These are phyloP conservation scores for Sitodiplosis mosellana DNA, from an alignment of 1,140 invertebrate genomes.

Conservation along the genomic window DNA sequence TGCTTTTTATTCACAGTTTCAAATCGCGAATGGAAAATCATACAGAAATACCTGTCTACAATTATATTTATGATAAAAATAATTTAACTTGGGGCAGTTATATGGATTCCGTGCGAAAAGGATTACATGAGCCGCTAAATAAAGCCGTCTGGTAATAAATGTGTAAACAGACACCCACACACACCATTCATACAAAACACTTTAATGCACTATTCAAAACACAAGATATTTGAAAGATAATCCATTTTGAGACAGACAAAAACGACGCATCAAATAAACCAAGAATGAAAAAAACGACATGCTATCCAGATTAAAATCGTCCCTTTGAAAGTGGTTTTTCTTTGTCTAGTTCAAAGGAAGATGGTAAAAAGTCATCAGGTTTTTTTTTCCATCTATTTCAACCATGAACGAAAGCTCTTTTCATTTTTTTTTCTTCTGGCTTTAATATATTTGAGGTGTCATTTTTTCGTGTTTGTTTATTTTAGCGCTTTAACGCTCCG, in stretches of 20 bases:
- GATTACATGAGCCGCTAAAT: constrained; percentile 24
- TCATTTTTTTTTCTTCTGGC: not conserved
- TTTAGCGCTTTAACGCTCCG: not conserved
- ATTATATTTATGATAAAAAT: constrained; percentile 26
- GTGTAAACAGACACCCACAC: not conserved
- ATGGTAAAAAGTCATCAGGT: not conserved
- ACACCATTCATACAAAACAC: not conserved
- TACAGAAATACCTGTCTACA: constrained; percentile 28
- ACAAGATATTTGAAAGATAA: not conserved
- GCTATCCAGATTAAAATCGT: not conserved
- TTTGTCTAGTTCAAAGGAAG: not conserved
- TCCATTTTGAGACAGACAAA: not conserved
- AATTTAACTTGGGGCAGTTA: constrained; percentile 29
- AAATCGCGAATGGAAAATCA: not conserved
- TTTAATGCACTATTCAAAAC: not conserved
- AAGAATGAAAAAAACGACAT: not conserved
- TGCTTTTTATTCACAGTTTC: not conserved
- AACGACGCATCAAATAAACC: not conserved
- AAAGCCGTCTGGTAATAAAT: constrained; percentile 18
- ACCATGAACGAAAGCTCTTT: too few relatives aligned
- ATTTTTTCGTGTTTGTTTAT: too few relatives aligned
- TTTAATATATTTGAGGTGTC: not conserved
- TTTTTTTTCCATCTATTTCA: too few relatives aligned
- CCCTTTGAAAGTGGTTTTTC: too few relatives aligned
- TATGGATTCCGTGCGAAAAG: constrained; percentile 22